Conservation (phyloP, 2,888 invertebrate genomes). For the Microchrysa polita region DNA sequence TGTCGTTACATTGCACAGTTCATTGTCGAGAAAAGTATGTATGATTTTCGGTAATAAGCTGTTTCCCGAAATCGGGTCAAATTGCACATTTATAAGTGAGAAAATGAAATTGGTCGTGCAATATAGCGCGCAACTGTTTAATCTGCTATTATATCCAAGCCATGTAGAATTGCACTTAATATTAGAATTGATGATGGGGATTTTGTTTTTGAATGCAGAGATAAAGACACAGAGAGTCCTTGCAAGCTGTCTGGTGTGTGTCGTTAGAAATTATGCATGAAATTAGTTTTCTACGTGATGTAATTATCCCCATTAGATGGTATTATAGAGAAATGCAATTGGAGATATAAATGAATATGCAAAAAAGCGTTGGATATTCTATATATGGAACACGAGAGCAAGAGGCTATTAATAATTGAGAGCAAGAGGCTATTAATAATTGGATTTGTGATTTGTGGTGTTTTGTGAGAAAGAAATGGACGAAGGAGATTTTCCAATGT, state of each 20-base stretch:
- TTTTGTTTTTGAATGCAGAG: constrained; percentile 13
- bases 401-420: too few species aligned
- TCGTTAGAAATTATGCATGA: constrained; percentile 37
- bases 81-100: constrained; percentile 35
- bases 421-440: too few species aligned
- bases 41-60: constrained; percentile 30
- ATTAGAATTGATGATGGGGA: constrained; percentile 20
- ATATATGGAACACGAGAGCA: too few species aligned
- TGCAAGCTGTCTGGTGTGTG: constrained; percentile 11
- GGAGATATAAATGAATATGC: too few species aligned
- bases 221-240: constrained; percentile 1
- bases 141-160: neutral
- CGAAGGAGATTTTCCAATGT: too few species aligned
- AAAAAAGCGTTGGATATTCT: too few species aligned
- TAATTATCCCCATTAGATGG: neutral
- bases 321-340: neutral
- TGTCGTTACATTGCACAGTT: constrained; percentile 1
- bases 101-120: constrained; percentile 31
- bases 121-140: constrained; percentile 18
- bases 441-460: too few species aligned
- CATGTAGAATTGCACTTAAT: neutral
- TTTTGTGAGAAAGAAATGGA: too few species aligned
- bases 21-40: constrained; percentile 6
- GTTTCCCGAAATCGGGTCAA: constrained; percentile 33
- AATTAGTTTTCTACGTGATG: constrained; percentile 33